Conservation (phyloP, 2,113 vertebrate species). For the Pangasianodon hypophthalmus region DNA sequence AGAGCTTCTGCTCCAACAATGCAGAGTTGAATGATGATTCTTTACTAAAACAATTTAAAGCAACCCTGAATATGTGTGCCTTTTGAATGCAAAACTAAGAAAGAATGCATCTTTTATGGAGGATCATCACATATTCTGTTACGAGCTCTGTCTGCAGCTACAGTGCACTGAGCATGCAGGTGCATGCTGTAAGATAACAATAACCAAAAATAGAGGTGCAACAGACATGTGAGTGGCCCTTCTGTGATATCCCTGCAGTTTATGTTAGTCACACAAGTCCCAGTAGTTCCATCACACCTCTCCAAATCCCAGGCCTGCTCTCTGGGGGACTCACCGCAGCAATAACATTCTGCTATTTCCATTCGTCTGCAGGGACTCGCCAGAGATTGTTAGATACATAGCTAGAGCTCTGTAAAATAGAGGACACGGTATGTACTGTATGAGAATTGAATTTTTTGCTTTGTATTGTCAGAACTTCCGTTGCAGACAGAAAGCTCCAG, state of each 20-base stretch:
- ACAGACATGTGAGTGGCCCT: constrained; percentile 42
- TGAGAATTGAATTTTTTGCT: neutral
- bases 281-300: constrained; percentile 52
- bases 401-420: neutral
- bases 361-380: constrained; percentile 49
- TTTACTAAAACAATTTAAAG: neutral
- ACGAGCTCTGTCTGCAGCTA: neutral
- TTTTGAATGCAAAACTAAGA: neutral
- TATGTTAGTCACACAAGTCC: constrained; percentile 47
- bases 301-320: constrained; percentile 48
- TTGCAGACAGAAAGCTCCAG: neutral
- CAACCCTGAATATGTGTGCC: neutral
- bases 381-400: constrained; percentile 16
- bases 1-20: neutral
- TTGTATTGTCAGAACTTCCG: neutral
- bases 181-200: constrained; percentile 51
- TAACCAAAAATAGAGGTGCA: constrained; percentile 51
- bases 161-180: constrained; percentile 34
- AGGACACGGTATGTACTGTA: neutral
- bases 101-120: neutral
- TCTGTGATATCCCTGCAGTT: constrained; percentile 43
- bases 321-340: constrained; percentile 34
- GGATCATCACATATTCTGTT: constrained; percentile 1
- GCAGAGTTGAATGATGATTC: neutral
- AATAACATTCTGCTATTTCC: constrained; percentile 56